A percentile compares a stretch with the other conserved stretches of the same genome.
Conservation (phyloP, 1,140 invertebrate genomes). For the Platyscapa corneri region DNA sequence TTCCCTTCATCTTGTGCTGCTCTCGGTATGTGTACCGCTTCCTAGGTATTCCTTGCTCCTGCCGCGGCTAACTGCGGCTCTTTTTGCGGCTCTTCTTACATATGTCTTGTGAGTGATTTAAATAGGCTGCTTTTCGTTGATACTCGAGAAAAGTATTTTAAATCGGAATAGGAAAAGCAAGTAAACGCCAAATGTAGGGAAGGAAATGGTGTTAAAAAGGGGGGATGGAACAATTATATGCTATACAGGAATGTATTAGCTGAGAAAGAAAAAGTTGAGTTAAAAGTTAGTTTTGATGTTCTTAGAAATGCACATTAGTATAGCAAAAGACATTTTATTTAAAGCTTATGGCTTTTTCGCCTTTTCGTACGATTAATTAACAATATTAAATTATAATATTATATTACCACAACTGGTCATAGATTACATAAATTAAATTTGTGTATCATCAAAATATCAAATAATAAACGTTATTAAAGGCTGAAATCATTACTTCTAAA, state of each 20-base stretch:
- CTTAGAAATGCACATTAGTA: too few relatives aligned
- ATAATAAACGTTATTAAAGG: not conserved
- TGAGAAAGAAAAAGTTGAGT: too few relatives aligned
- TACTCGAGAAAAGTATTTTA: not conserved
- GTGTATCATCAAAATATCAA: not conserved
- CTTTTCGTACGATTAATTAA: not conserved
- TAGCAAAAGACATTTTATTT: too few relatives aligned
- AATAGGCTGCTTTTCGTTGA: not conserved
- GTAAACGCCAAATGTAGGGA: not conserved
- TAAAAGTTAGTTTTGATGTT: too few relatives aligned
- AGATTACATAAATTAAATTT: not conserved
- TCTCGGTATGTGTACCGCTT: not conserved
- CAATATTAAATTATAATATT: not conserved
- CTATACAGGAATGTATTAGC: not conserved
- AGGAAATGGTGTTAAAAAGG: not conserved
- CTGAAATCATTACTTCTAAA: not conserved
- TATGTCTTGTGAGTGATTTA: not conserved
- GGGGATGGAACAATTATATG: not conserved
- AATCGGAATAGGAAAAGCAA: not conserved
- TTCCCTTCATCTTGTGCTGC: not conserved
- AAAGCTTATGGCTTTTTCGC: not conserved
- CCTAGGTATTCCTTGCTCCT: not conserved
- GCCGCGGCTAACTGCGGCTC: not conserved
- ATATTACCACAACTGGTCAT: not conserved
- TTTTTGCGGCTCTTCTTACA: not conserved